Percentiles rank a stretch among this genome's conserved stretches.
Conservation (phyloP, 2,113 vertebrate species). For the Ctenomys sociabilis region DNA sequence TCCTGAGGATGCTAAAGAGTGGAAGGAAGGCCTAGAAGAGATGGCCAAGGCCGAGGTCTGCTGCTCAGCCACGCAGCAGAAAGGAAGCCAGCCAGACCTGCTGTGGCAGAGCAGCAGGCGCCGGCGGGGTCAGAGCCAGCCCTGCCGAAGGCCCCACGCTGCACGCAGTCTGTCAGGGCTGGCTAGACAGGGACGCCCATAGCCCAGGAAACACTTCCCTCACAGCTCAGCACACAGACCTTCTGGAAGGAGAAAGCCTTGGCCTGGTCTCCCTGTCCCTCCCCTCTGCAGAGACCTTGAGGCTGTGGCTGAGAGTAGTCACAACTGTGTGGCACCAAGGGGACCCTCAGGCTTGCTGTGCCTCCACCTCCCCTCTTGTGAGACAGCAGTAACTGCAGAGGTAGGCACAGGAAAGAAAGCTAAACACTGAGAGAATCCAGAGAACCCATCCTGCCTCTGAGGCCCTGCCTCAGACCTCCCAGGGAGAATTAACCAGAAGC, state of each 20-base stretch:
- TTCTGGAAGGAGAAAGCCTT: not conserved
- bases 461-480: not conserved
- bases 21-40: not conserved
- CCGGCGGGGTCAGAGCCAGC: not conserved
- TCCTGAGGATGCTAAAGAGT: not conserved
- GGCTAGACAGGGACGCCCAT: not conserved
- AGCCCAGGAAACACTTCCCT: rapidly evolving
- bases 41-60: not conserved
- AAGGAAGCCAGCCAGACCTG: not conserved
- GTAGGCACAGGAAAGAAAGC: not conserved
- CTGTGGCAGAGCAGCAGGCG: not conserved
- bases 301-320: not conserved
- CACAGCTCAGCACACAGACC: not conserved
- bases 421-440: not conserved
- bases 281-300: not conserved
- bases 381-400: not conserved
- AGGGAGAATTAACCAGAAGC: not conserved
- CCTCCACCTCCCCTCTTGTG: rapidly evolving
- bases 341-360: not conserved
- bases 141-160: rapidly evolving
- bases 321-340: rapidly evolving
- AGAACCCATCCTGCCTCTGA: too few relatives aligned
- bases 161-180: not conserved
- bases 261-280: not conserved
- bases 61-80: not conserved